Base-by-base conservation (phyloP, 2,888 invertebrate species). In the Eristalinus sepulchralis region DNA sequence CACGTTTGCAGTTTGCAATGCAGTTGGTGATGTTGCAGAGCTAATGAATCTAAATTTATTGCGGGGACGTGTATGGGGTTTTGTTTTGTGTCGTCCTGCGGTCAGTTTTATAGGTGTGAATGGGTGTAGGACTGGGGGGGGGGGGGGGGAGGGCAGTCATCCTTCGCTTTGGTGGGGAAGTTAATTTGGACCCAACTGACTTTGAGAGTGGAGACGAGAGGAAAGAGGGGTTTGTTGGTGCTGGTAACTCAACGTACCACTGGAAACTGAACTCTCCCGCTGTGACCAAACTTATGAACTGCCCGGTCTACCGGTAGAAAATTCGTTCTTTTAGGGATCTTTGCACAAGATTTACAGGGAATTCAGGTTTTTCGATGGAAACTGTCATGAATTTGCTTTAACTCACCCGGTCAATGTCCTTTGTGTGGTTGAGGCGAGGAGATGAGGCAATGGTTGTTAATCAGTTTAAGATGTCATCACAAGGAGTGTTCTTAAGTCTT, bases 21-120 rank as follows among this genome's bases (percentile, higher is more conserved):
- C 86, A 83, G 83, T 86, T 75, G 83, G 66, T 79, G 83, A 83
- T 83, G 78, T 86, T 86, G 86, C 86, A 83, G 86, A 86, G 78
- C 86, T 86, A 86, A 86, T 86, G 86, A 86, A 86, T 86, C 86
- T 83, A 86, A 86, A 86, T 86, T 86, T 86, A 86, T 86, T 86
- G 86, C 62, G 86, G 75, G 13, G 60, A 86, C 86, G 86, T 83
- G 86, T 83, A 68, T 77, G 55, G 72, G 66, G 67, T 27, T 75
- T 31, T 67, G 57, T 77, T 63, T 79, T 71, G 78, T 68, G 72
- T 81, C 76, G 62, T 76, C 57, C 64, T 82, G 63, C 77, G 77
- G 85, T 73, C 67, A 33, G 62, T 77, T 81, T 72, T 62, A 55
- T 66, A 68, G 55, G 66, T 62, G 84, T 81, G 39, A 39, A 63